Evolutionary conservation across 1,140 invertebrate genomes (phyloP), one percentile per base, ranked within the genome.

Genomic region (Magallana angulata): DNA sequence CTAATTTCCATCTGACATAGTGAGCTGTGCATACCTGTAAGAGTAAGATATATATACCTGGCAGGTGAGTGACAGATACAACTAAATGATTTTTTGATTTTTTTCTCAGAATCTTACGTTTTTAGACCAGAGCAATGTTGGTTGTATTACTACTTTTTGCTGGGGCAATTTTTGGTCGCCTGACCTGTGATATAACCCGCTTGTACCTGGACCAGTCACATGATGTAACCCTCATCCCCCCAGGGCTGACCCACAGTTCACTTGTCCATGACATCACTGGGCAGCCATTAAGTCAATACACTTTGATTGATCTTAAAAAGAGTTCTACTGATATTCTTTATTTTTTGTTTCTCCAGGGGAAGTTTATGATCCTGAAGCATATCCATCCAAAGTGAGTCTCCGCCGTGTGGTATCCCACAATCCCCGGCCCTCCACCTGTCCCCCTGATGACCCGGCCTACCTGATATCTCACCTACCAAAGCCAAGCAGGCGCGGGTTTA

Each of bases 291-390:
- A 18, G 12, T 62, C 12, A 76, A 76, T 76, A 30, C 18, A 24
- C 64, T 5, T 30, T 30, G 24, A 76, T 76, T 30, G 5, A 48
- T 82, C 9, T 82, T 14, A 6, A 57, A n/a, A 58, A 57, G 9
- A 8, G 36, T 8, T 56, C 8, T 48, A 58, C 18, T 86, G 48
- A 57, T 30, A 11, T 82, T 16, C 18, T 82, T 7, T 24, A 12
- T 80, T 81, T 81, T 57, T 80, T 80, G 36, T 36, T 82, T 48
- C 84, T 84, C 7, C 68, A 88, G 87, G 87, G 82, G 87, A 88
- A 36, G 58, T 88, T 7, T 85, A 88, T 36, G 83, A 85, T 60
- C 82, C 87, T 84, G 87, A 88, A 14, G 68, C 36, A 56, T 64
- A 84, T 6, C n/a, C 82, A 1, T 60, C 82, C 57, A 81, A 62